phyloP scores from a whole-genome alignment of 1,140 invertebrate species.

The Chlorops oryzae region DNA sequence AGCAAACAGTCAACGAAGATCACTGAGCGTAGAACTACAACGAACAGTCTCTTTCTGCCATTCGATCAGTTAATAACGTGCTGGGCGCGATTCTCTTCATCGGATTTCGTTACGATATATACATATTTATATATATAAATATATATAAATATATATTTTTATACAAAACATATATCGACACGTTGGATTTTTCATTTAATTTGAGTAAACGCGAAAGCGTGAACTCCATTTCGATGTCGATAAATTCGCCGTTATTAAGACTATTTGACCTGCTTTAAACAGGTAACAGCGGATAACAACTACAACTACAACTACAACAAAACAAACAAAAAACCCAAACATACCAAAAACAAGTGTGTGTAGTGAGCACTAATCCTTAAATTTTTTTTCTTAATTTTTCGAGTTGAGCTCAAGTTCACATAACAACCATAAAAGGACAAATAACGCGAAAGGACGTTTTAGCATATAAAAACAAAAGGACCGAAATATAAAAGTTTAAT shows the following conservation, averaged over 20 bases:
- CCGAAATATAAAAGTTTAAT: not conserved
- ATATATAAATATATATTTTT: not conserved
- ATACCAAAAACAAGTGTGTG: conserved; percentile 3
- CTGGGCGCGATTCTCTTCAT: not conserved
- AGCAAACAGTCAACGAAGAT: too few relatives aligned
- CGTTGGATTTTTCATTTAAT: not conserved
- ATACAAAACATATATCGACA: not conserved
- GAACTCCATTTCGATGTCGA: conserved; percentile 45
- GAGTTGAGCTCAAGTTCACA: not conserved
- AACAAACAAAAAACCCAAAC: conserved; percentile 2
- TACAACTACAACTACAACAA: conserved; percentile 11
- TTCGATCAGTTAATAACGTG: not conserved
- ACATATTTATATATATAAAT: not conserved
- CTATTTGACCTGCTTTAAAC: conserved; percentile 46
- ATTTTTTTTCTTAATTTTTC: not conserved
- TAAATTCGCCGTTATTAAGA: conserved; percentile 45
- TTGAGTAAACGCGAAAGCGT: conserved; percentile 12
- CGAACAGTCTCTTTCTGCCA: too few relatives aligned
- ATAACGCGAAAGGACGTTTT: not conserved
- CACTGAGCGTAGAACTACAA: too few relatives aligned
- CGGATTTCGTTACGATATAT: not conserved
- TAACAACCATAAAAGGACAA: not conserved
- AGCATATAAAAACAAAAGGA: not conserved
- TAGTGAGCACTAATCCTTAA: conserved; percentile 9
- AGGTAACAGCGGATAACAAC: conserved; percentile 27